Base-by-base conservation (phyloP, 2,113 vertebrate species). In the Rhipidura dahli region DNA sequence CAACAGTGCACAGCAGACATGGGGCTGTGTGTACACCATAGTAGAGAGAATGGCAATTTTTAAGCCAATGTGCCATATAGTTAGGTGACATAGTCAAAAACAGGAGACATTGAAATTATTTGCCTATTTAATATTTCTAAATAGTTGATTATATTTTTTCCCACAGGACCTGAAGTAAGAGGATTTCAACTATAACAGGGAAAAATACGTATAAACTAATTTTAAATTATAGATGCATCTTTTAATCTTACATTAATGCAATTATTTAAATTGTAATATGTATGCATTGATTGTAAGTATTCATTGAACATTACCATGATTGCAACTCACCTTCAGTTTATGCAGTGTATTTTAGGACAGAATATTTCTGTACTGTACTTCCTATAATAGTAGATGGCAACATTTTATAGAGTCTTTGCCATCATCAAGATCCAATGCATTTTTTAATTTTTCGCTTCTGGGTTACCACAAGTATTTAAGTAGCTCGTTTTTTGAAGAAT, bases 1-100 rank as follows among this genome's bases (percentile, higher is more conserved):
- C 37, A 51, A n/a, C 50, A 76, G 19, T 28, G 16, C 33, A 42
- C 2, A 0, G 11, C n/a, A 69, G 37, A 15, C 0, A 0, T 28
- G 45, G 15, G 40, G 5, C 22, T 89, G 39, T 49, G n/a, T 31
- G 23, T 49, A 8, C 21, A 66, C 20, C 27, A 73, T 11, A 9
- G 13, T 9, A 17, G 10, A 68, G 8, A 85, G 5, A 60, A 76
- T 20, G 7, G 7, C 22, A 71, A 23, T 60, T 79, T 90, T 87
- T 30, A 83, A 78, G 16, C 15, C 42, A 80, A 6, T 22, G 7
- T 21, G n/a, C n/a, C 5, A 1, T 33, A 3, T 6, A 35, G 23
- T 33, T 51, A 53, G 3, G 13, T 28, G 28, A 13, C 61, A 18
- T 11, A 37, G 12, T 30, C 87, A 50, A 66, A 83, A 81, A 18